Evolutionary conservation across 37 sponge, comb jelly and placozoan genomes (phyloP).

Genomic region (Halichondria panicea): DNA sequence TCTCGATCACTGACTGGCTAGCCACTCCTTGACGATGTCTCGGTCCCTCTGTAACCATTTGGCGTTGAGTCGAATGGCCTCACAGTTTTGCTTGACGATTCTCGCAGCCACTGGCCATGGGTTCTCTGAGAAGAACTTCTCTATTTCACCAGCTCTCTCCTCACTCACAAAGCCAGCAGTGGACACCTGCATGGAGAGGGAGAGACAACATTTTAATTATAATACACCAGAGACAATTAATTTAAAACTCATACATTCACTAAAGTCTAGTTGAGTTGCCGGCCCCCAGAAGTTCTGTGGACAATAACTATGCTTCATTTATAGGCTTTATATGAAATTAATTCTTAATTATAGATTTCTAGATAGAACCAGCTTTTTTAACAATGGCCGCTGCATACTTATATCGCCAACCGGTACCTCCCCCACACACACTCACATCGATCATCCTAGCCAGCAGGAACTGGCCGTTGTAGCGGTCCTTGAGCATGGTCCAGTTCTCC

Average conservation of each 20-base stretch:
- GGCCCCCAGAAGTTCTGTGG: too few species aligned
- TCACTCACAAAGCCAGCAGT: constrained; percentile 43
- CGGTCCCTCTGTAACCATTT: constrained; percentile 80
- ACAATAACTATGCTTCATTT: too few species aligned
- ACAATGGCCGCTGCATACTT: too few species aligned
- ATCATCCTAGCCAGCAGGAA: constrained; percentile 76
- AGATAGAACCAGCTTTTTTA: too few species aligned
- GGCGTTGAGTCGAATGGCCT: constrained; percentile 68
- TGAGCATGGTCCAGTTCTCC: constrained; percentile 64
- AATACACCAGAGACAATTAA: too few species aligned
- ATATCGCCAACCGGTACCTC: too few species aligned
- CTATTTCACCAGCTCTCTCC: constrained; percentile 45
- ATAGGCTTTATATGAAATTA: too few species aligned
- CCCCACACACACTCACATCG: too few species aligned
- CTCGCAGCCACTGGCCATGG: constrained; percentile 77
- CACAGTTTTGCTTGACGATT: constrained; percentile 81
- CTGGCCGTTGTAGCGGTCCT: constrained; percentile 66
- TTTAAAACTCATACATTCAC: not conserved
- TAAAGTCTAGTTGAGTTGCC: not conserved
- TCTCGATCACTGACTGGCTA: constrained; percentile 2
- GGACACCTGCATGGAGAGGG: not conserved
- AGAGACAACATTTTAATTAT: too few species aligned
- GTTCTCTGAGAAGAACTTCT: constrained; percentile 85
- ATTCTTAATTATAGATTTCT: too few species aligned
- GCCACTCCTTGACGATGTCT: constrained; percentile 60